These are phyloP conservation scores for Mayetiola destructor DNA, from an alignment of 2,888 invertebrate genomes.

Conservation along the genomic window DNA sequence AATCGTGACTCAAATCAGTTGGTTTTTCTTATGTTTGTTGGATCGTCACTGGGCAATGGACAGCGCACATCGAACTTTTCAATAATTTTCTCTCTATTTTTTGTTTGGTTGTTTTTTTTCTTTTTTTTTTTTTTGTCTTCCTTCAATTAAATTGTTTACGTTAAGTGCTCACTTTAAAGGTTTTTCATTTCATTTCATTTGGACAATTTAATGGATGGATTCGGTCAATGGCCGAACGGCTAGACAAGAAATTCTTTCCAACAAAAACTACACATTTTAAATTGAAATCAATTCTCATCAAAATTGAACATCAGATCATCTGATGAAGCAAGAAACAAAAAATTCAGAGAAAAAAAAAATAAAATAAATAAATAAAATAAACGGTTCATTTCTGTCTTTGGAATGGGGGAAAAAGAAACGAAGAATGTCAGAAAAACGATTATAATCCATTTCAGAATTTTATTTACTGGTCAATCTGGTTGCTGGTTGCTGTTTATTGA, in stretches of 20 bases:
- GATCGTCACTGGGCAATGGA: not conserved
- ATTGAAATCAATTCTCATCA: not conserved
- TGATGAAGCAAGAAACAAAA: not conserved
- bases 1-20: too few species aligned
- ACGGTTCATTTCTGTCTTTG: not conserved
- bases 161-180: constrained; percentile 2
- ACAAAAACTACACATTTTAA: too few species aligned
- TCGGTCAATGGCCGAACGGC: constrained; percentile 9
- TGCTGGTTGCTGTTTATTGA: too few species aligned
- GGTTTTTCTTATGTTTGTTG: too few species aligned
- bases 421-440: too few species aligned
- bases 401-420: not conserved
- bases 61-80: not conserved
- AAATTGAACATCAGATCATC: not conserved
- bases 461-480: too few species aligned
- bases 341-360: not conserved
- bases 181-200: not conserved
- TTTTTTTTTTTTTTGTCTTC: too few species aligned
- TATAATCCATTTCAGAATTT: not conserved
- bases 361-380: not conserved
- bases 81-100: too few species aligned
- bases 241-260: too few species aligned
- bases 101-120: too few species aligned
- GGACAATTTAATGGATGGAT: not conserved
- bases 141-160: constrained; percentile 11